phyloP scores from a whole-genome alignment of 2,797 vertebrate genomes.

The Naso thynnoides region DNA sequence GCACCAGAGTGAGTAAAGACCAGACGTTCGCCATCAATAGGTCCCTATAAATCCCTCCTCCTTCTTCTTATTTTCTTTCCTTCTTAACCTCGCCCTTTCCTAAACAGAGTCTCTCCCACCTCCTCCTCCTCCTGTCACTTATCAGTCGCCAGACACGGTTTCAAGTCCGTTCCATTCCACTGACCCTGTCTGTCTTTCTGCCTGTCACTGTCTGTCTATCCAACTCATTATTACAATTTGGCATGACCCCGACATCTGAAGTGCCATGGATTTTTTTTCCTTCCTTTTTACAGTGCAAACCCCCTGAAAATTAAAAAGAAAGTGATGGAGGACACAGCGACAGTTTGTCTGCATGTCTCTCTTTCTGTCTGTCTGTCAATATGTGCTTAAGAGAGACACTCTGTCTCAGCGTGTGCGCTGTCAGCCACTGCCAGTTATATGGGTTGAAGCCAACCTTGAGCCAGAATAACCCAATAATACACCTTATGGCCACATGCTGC shows the following conservation, averaged over 20 bases:
- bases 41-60: slow-evolving; percentile 38
- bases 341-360: slow-evolving; percentile 51
- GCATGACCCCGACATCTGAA: slow-evolving; percentile 48
- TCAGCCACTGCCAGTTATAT: slow-evolving; percentile 52
- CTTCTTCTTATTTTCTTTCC: slow-evolving; percentile 34
- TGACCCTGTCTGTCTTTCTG: slow-evolving; percentile 71
- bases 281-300: slow-evolving; percentile 12
- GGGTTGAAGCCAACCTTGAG: slow-evolving; percentile 60
- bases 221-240: slow-evolving; percentile 67
- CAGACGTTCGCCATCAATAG: slow-evolving; percentile 29
- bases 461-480: slow-evolving; percentile 70
- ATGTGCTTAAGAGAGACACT: slow-evolving; percentile 28
- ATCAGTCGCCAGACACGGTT: slow-evolving; percentile 72
- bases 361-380: slow-evolving; percentile 38
- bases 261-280: slow-evolving; percentile 45
- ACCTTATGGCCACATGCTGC: slow-evolving; percentile 64
- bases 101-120: slow-evolving; percentile 37
- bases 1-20: slow-evolving; percentile 5
- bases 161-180: slow-evolving; percentile 73
- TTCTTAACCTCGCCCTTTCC: slow-evolving; percentile 42
- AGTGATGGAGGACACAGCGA: slow-evolving; percentile 28
- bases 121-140: slow-evolving; percentile 53
- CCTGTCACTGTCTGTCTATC: slow-evolving; percentile 57
- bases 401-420: slow-evolving; percentile 35
- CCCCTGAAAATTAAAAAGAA: slow-evolving; percentile 26